Evolutionary conservation across 2,888 invertebrate species (phyloP), one percentile per base, ranked within the genome.

Genomic region (Drosophila incognita): DNA sequence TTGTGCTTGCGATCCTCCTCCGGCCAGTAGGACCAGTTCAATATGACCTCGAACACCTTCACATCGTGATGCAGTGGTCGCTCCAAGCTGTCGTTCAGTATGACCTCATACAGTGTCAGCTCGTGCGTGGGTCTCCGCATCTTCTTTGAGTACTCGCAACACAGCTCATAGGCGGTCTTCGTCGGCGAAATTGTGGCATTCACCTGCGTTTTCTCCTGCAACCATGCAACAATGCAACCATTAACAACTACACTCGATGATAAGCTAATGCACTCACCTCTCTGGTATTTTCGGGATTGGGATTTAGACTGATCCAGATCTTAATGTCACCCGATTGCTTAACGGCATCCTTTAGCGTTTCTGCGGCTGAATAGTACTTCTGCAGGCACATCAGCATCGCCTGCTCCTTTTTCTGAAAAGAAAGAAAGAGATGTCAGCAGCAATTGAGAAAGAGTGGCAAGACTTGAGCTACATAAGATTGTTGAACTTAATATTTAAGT

Each of bases 1-100:
- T 97, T 98, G 82, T 97, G 95, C 91, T 96, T 97, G 40, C 97
- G 94, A 92, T 98, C 97, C n/a, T 95, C 95, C 69, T 96, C 96
- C 59, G 97, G 96, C 98, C 98, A 98, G 89, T 96, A 96, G 2
- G 97, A 96, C 98, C 98, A 98, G 60, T 96, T 95, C 2, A 95
- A 93, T 2, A 95, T 95, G 1, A 94, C 92, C 66, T 93, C 92
- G 36, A 93, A 93, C 11, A 93, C 89, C 77, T 91, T 95, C 90
- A 97, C 97, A 59, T 95, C 94, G 81, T 96, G 95, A 92, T 98
- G 97, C 2, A 98, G 94, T 0, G 97, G 96, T 1, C 98, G 94
- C 60, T 95, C 95, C 92, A 97, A 93, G 21, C 95, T 94, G 31
- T 96, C 97, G 81, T 95, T 95, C 83, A 97, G 95, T 78, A 98